These are phyloP conservation scores for Metopia argyrocephala DNA, from an alignment of 2,888 invertebrate genomes.

Conservation along the genomic window DNA sequence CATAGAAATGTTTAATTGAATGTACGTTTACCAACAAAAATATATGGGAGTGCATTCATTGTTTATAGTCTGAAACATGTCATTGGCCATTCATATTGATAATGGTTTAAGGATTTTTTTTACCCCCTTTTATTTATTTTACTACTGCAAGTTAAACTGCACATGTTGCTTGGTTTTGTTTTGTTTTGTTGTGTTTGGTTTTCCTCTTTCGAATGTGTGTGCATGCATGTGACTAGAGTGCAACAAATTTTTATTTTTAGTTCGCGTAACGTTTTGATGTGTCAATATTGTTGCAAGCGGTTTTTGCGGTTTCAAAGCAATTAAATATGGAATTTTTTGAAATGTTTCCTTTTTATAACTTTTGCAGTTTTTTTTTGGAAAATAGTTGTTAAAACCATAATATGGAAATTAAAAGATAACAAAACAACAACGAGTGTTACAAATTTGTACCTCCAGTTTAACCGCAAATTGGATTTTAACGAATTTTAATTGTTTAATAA, in stretches of 20 bases:
- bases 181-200: background rate
- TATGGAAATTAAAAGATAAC: conserved; percentile 12
- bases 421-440: background rate
- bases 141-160: background rate
- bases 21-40: conserved; percentile 45
- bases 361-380: background rate
- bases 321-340: conserved; percentile 70
- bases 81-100: conserved; percentile 15
- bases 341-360: conserved; percentile 4
- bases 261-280: conserved; percentile 72
- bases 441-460: background rate
- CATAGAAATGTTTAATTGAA: conserved; percentile 22
- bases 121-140: background rate
- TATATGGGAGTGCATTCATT: conserved; percentile 56
- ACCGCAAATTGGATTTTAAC: conserved; percentile 54
- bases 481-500: conserved; percentile 33
- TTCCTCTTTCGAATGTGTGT: too few species aligned
- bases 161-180: background rate
- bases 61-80: conserved; percentile 52
- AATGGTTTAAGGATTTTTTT: background rate
- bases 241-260: conserved; percentile 69
- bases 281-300: conserved; percentile 72
- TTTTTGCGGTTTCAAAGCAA: conserved; percentile 71
- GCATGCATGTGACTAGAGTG: background rate
- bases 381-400: conserved; percentile 6